Evolutionary conservation across 2,888 invertebrate species (phyloP).

Genomic region (Neoascia interrupta): DNA sequence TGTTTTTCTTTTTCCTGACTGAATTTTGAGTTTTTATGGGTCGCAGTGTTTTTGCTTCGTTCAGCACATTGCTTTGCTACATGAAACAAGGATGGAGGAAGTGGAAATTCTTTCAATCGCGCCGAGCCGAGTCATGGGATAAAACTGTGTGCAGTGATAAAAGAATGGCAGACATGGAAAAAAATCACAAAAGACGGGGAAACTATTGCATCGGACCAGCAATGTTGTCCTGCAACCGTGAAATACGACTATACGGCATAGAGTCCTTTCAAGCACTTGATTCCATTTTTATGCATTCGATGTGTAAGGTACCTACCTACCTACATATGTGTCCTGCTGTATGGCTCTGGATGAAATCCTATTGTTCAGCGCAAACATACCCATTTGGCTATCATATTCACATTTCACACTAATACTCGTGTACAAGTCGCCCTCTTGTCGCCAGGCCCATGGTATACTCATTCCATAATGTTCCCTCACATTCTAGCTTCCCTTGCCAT

Average conservation of each 20-base stretch:
- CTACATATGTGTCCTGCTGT: neutral
- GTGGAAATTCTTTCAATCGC: slow-evolving; percentile 39
- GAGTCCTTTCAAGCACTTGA: slow-evolving; percentile 25
- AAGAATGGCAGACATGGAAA: slow-evolving; percentile 16
- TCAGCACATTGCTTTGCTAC: slow-evolving; percentile 13
- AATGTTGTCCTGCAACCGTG: slow-evolving; percentile 28
- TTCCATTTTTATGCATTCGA: slow-evolving; percentile 49
- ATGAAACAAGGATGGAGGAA: slow-evolving; percentile 1
- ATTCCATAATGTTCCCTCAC: no score
- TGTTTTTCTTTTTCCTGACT: slow-evolving; percentile 26
- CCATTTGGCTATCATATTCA: slow-evolving; percentile 33
- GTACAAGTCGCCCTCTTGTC: no score
- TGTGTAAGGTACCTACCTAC: slow-evolving; percentile 9
- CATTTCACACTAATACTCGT: slow-evolving; percentile 27
- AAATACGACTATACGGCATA: slow-evolving; percentile 35
- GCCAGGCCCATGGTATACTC: no score
- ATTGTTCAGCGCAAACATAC: slow-evolving; percentile 47
- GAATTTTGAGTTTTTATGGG: slow-evolving; percentile 41
- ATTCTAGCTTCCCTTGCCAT: neutral
- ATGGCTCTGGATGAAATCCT: slow-evolving; percentile 51
- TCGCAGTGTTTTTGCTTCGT: slow-evolving; percentile 5
- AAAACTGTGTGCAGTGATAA: slow-evolving; percentile 15
- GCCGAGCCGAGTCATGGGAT: slow-evolving; percentile 4
- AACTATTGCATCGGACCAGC: slow-evolving; percentile 22
- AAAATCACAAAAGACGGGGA: slow-evolving; percentile 20